Base-by-base conservation (phyloP, 2,113 vertebrate genomes). In the Caranx ignobilis region DNA sequence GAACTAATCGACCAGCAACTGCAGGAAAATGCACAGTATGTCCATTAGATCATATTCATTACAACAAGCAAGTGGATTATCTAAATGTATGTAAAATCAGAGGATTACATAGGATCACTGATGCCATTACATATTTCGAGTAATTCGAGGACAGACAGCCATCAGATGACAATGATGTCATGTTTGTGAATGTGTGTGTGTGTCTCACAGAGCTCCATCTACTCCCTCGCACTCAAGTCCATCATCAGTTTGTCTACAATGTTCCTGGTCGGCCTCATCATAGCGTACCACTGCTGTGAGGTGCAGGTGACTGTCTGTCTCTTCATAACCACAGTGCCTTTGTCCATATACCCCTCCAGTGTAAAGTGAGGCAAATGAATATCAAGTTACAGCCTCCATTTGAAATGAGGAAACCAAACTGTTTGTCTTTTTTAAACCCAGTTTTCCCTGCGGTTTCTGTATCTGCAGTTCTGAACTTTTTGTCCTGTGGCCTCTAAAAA, bases 161-260 rank as follows among this genome's bases (percentile, higher is more conserved):
- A 80, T 71, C 67, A 80, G 32, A 50, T 73, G 50, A 82, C 57
- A 41, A 31, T 59, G 54, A 84, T 72, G 71, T 80, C 12, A 47
- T 65, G 21, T 35, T 37, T 48, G 32, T 59, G 4, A 19, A 1
- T 35, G 16, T 61, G 31, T 87, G 34, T 75, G 39, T 77, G 21
- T 82, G 5, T 31, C n/a, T 83, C 75, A 16, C 92, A 98, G 97
- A 97, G 95, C 86, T 99, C 97, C 1, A 91, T 97, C 52, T 97
- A 96, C 79, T 99, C 98, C 1, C 96, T 99, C 43, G 92, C 96
- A 34, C 94, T 98, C 89, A 99, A 98, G 95, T 97, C 96, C 89
- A 91, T 99, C 94, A 98, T 99, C 96, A 99, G 96, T 87, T 93
- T 98, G 39, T 98, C 98, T 32, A 98, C 97, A 0, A 56, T 96